Base-by-base conservation (phyloP, 2,888 invertebrate species). In the Lycaena phlaeas region DNA sequence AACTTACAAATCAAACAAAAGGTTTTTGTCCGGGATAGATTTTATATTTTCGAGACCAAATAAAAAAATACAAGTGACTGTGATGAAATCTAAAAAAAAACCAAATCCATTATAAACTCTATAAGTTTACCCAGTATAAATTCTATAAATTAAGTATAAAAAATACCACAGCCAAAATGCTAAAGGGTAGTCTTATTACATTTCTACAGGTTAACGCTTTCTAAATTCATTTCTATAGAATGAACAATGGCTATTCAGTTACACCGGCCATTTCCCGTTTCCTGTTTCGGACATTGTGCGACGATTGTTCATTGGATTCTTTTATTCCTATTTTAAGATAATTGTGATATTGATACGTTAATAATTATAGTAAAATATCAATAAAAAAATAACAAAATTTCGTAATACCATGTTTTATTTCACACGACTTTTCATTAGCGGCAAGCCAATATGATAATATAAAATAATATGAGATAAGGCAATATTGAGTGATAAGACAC, bases 351-450 rank as follows among this genome's bases (percentile, higher is more conserved):
- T 70, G 69, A 72, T 67, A 63, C 54, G 56, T 64, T 49, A 66
- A n/a, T n/a, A n/a, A 56, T 60, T 59, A 68, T 66, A 72, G 63
- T 39, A 74, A 78, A 78, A 78, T 72, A 61, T 78, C 74, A 75
- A 78, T 75, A 79, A 78, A 76, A 77, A 78, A 67, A 68, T 64
- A 75, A 59, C 81, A 81, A 22, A 81, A 79, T 73, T 78, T 77
- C 70, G 76, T 18, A 77, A 22, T 26, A 11, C 7, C 11, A 10
- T 27, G 40, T 18, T 30, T 59, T 11, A 18, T 31, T 31, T 14
- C 1, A 12, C n/a, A n/a, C n/a, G n/a, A n/a, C n/a, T n/a, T n/a
- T n/a, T n/a, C n/a, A n/a, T n/a, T n/a, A n/a, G n/a, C n/a, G n/a
- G n/a, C n/a, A n/a, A n/a, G n/a, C n/a, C n/a, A n/a, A n/a, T n/a